Evolutionary conservation across 2,888 invertebrate species (phyloP).

Genomic region (Aphrophora alni): DNA sequence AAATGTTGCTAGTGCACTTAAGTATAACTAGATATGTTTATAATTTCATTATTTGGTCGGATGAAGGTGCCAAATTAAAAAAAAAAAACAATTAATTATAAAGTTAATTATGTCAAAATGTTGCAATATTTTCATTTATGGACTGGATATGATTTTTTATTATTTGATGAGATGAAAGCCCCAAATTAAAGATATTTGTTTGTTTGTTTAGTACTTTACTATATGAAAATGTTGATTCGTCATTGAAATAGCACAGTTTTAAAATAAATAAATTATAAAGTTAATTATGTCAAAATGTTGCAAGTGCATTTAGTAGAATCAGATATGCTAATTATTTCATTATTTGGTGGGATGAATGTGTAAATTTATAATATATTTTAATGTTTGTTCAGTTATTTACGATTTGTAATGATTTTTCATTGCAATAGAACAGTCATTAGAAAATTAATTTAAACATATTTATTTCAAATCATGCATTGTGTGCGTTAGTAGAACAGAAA

Average conservation of each 20-base stretch:
- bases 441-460: too few species aligned
- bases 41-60: conserved; percentile 18
- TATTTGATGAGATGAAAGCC: conserved; percentile 10
- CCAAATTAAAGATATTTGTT: not conserved
- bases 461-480: too few species aligned
- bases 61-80: conserved; percentile 6
- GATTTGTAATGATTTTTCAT: too few species aligned
- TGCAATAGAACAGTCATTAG: too few species aligned
- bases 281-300: too few species aligned
- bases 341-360: not conserved
- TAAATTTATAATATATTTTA: too few species aligned
- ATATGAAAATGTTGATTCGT: not conserved
- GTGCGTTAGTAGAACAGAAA: not conserved
- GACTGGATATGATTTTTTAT: not conserved
- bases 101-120: too few species aligned
- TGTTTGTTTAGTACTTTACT: not conserved
- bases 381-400: too few species aligned
- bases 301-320: not conserved
- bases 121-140: not conserved
- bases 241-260: not conserved
- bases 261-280: too few species aligned
- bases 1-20: not conserved
- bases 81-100: too few species aligned
- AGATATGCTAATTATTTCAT: not conserved
- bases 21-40: not conserved